Conservation (phyloP, 2,888 invertebrate species). For the Muscina levida region DNA sequence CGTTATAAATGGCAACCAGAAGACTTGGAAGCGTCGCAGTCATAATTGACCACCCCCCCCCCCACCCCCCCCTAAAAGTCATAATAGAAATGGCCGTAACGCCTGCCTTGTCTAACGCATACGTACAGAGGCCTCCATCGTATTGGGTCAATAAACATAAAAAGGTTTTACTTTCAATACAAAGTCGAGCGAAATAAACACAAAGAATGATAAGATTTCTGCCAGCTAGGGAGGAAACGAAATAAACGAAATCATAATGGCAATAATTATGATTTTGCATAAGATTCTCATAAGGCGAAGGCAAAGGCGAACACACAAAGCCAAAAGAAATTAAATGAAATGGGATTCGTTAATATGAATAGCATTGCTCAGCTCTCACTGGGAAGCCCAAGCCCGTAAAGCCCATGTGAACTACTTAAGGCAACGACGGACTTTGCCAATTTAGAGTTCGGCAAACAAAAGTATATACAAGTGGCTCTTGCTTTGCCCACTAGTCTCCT, state of each 20-base stretch:
- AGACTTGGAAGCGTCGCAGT: background rate
- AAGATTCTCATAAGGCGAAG: background rate
- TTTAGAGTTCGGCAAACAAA: too few relatives aligned
- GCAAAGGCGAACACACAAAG: background rate
- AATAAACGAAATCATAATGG: constrained; percentile 14
- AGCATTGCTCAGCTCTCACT: too few relatives aligned
- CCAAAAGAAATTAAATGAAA: background rate
- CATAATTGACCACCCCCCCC: constrained; percentile 21
- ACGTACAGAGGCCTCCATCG: too few relatives aligned
- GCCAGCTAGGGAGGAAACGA: background rate
- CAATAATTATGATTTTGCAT: constrained; percentile 28
- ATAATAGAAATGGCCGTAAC: background rate
- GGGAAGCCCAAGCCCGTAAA: too few relatives aligned
- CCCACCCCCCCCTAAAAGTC: constrained; percentile 29
- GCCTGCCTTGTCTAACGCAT: too few relatives aligned
- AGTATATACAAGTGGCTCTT: too few relatives aligned
- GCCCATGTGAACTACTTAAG: too few relatives aligned
- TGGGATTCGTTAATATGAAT: background rate
- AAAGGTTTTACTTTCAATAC: constrained; percentile 25
- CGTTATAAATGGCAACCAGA: background rate
- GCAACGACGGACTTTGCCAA: too few relatives aligned
- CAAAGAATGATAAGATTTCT: constrained; percentile 26
- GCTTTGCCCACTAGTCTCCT: too few relatives aligned
- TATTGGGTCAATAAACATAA: constrained; percentile 2
- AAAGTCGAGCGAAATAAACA: constrained; percentile 17